Base-by-base conservation (phyloP, 1,140 invertebrate genomes). In the Copidosoma floridanum region DNA sequence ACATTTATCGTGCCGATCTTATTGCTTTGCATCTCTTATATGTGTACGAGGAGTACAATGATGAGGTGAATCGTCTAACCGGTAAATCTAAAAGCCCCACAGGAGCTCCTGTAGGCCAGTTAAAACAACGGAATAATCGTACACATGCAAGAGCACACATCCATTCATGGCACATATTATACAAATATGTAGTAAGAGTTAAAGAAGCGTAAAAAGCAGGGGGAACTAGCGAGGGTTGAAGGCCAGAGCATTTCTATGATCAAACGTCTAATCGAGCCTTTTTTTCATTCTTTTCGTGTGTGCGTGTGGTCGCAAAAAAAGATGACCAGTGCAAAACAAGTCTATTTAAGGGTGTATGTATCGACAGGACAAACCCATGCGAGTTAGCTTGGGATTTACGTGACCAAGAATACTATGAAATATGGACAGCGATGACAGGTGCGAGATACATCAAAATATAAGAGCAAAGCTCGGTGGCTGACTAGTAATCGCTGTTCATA, bases 171-270 rank as follows among this genome's bases (percentile, higher is more conserved):
- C n/a, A n/a, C 29, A 32, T 32, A 32, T 12, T 12, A 12, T 12
- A 20, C 23, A 23, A 14, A 27, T 50, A 32, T 12, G 6, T 16
- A 52, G 18, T 50, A 32, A 18, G 18, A 59, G 52, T 52, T 52
- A 52, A 59, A 52, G 48, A 44, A 59, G 32, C 50, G 50, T 29
- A 50, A 60, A 52, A 59, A 59, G 57, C 23, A 21, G 56, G 40
- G 35, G 2, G 7, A 46, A 41, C n/a, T n/a, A n/a, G n/a, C n/a
- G n/a, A n/a, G n/a, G n/a, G n/a, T n/a, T n/a, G n/a, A n/a, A n/a
- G n/a, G n/a, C n/a, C n/a, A n/a, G n/a, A n/a, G n/a, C n/a, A n/a
- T n/a, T n/a, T n/a, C n/a, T n/a, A n/a, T n/a, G n/a, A n/a, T n/a
- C n/a, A n/a, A n/a, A n/a, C n/a, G n/a, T n/a, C n/a, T n/a, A n/a